Base-by-base conservation (phyloP, 2,888 invertebrate genomes). In the Endomychus coccineus region DNA sequence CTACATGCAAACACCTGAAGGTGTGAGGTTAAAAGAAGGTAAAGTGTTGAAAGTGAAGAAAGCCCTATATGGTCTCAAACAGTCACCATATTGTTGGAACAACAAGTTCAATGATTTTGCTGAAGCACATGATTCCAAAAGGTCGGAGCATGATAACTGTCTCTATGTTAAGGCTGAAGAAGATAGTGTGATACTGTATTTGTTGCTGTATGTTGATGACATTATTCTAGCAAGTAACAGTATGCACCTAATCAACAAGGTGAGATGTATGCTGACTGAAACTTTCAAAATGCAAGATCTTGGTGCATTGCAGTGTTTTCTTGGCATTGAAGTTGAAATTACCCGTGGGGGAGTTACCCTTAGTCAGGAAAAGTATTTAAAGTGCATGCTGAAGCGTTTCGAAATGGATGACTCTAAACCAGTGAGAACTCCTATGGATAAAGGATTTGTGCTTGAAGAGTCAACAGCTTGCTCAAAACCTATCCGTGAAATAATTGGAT, bases 1-100 rank as follows among this genome's bases (percentile, higher is more conserved):
- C 3, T 59, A 48, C 36, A 55, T 56, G 47, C 21, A 36, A 36
- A 25, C 38, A 29, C 52, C 51, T n/a, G 40, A 43, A 15, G 51
- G 52, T 16, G 32, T 49, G 5, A 27, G n/a, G n/a, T n/a, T n/a
- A 21, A 27, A 13, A 6, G 15, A 14, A 16, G 17, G 25, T n/a
- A 34, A 23, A 16, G 29, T 40, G 9, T 40, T 32, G 16, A 40
- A 40, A 27, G n/a, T 37, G 4, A 29, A 40, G 14, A 40, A 40
- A 25, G 11, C 40, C 9, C 12, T 40, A 15, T 40, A 40, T 36
- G 40, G 36, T 13, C 22, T 40, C 2, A 36, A 37, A 16, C 24
- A 39, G 19, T 30, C 40, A 7, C 36, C 40, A 5, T 9, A 22
- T 11, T 16, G 21, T 3, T 40, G 40, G 40, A 40, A 40, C 31